These are phyloP conservation scores for Steinernema hermaphroditum DNA, from an alignment of 2,888 invertebrate genomes.

Conservation along the genomic window DNA sequence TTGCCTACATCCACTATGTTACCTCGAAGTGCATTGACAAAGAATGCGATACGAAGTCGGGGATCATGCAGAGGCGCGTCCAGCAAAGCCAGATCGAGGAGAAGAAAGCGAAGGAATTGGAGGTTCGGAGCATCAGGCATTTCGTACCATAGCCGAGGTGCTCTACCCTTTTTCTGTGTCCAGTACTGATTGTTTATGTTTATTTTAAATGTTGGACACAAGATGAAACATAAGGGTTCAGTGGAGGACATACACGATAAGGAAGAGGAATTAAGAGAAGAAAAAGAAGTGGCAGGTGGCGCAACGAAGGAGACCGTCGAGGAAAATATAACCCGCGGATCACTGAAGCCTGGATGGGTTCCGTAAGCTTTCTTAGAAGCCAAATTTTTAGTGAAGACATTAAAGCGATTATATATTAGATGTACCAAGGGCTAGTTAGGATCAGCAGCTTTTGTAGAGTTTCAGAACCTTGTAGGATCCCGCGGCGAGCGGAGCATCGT, in stretches of 20 bases:
- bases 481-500: too few relatives aligned
- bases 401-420: too few relatives aligned
- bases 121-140: not conserved
- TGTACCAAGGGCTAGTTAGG: too few relatives aligned
- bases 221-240: not conserved
- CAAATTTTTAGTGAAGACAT: too few relatives aligned
- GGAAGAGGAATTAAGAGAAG: not conserved
- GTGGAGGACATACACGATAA: not conserved
- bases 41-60: not conserved
- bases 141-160: not conserved
- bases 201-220: not conserved
- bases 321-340: too few relatives aligned
- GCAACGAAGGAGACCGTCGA: not conserved
- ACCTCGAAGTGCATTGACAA: not conserved
- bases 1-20: slow-evolving; percentile 5
- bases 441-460: too few relatives aligned
- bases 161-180: not conserved
- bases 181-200: too few relatives aligned
- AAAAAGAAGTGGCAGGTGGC: not conserved
- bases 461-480: too few relatives aligned
- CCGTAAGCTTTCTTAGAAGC: too few relatives aligned
- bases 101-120: slow-evolving; percentile 2
- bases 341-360: too few relatives aligned
- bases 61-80: not conserved
- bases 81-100: not conserved